These are phyloP conservation scores for Thamnophis sirtalis DNA, from an alignment of 2,113 vertebrate species.

Conservation along the genomic window DNA sequence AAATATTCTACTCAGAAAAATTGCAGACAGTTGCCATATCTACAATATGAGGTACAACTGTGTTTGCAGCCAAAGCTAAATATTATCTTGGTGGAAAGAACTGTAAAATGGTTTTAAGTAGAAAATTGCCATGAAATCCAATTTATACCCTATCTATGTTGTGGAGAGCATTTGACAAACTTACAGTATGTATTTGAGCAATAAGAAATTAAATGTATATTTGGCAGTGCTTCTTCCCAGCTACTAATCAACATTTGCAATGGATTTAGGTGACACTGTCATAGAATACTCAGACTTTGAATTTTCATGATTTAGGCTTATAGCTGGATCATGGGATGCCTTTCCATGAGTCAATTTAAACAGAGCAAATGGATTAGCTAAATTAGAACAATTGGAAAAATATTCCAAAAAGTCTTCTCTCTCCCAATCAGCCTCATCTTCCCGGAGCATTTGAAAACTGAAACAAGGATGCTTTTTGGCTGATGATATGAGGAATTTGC, in stretches of 20 bases:
- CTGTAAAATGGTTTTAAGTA: slow-evolving; percentile 24
- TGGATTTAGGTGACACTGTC: not conserved
- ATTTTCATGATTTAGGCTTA: not conserved
- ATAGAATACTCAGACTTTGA: not conserved
- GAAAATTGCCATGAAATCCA: slow-evolving; percentile 1
- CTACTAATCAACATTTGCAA: not conserved
- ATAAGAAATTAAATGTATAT: slow-evolving; percentile 7
- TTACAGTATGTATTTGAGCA: not conserved
- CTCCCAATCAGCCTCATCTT: not conserved
- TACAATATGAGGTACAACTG: accelerated
- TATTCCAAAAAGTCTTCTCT: not conserved
- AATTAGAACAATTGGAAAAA: slow-evolving; percentile 14
- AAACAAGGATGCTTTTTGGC: not conserved
- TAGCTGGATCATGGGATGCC: not conserved
- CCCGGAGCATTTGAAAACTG: not conserved
- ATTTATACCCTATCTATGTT: not conserved
- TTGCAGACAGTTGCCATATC: not conserved
- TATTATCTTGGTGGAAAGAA: not conserved
- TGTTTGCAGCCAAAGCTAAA: slow-evolving; percentile 13
- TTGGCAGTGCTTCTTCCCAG: not conserved
- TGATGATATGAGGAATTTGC: not conserved
- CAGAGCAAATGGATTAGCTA: slow-evolving; percentile 19
- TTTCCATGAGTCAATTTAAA: not conserved
- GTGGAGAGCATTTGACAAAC: slow-evolving; percentile 10
- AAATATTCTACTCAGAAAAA: not conserved